Base-by-base conservation (phyloP, 2,888 invertebrate genomes). In the Trilocha varians region DNA sequence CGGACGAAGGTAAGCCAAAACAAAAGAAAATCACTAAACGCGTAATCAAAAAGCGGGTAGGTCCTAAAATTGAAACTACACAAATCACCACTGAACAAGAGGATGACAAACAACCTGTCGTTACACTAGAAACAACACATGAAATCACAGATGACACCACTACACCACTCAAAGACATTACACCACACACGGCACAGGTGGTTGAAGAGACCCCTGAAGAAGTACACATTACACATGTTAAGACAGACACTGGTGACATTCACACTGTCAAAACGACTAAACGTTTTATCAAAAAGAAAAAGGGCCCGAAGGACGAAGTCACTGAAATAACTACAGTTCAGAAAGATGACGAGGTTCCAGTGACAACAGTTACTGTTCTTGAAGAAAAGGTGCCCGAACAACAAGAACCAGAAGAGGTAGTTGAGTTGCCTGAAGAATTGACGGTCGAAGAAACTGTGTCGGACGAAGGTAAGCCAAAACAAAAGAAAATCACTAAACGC, bases 11-110 rank as follows among this genome's bases (percentile, higher is more conserved):
- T 47, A 52, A 51, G 46, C 65, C 54, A 41, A 58, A 32, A 59
- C 58, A 46, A 44, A 72, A 58, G 57, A 72, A 40, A 74, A 46
- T 53, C 13, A 65, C 61, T 40, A 65, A 59, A 45, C 53, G 65
- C 13, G 50, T 50, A 0, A 58, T 65, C 16, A 64, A 64, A 44
- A 64, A 63, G 46, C 60, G 59, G 32, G 47, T 53, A 40, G 62
- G 61, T 44, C 41, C 59, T 14, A 49, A 55, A 53, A 43, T 65
- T 45, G 44, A 57, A 59, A 57, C 47, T 2, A 48, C 45, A 15
- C 37, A 46, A 34, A 52, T 50, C 6, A 50, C 45, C 0, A 49
- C 47, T 3, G 44, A 48, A 41, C 45, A 50, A 40, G 33, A 37
- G 3, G 49, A 48, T n/a, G 48, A 49, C 16, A 32, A n/a, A n/a